Evolutionary conservation across 64 coral and sea anemone species (phyloP), one percentile per base, ranked within the genome.

Genomic region (Pachyseris speciosa): DNA sequence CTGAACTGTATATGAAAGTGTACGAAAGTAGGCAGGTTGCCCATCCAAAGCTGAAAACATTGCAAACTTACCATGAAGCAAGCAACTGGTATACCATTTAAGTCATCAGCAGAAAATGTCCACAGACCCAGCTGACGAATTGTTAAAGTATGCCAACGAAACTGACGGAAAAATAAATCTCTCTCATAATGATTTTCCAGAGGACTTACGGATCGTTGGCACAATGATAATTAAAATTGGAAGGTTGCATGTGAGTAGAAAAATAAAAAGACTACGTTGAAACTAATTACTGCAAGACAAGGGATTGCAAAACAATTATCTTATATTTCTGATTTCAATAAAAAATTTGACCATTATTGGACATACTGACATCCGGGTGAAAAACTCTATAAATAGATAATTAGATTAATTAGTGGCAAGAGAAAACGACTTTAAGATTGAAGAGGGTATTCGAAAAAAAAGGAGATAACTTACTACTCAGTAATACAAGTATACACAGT

Each of bases 141-240:
- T 74, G 43, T 57, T 87, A 32, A 52, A 31, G 55, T 86, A 86
- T 86, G 84, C 84, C 67, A 70, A 72, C 70, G 42, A 86, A 72
- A 86, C 22, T 16, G 57, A 86, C 37, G 84, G 28, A 70, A 86
- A 72, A 70, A 30, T 53, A 22, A 32, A 42, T 86, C 67, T 86
- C 51, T 72, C 39, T 32, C 66, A 72, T 42, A 40, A 71, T 24
- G 85, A 88, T 59, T 58, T 74, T 58, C 85, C 68, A 16, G 30
- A 74, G 12, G 68, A 88, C 73, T 40, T 69, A 69, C 44, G 63
- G 63, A 15, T 45, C 31, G 43, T 74, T 39, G 85, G 85, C 24
- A 88, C 67, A 39, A 45, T 60, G 57, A 60, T 60, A 60, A 60
- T 60, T 60, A 60, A 60, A 60, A 60, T 60, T 60, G 57, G 26